phyloP scores from a whole-genome alignment of 2,888 invertebrate species.

The Epistrophe grossulariae region DNA sequence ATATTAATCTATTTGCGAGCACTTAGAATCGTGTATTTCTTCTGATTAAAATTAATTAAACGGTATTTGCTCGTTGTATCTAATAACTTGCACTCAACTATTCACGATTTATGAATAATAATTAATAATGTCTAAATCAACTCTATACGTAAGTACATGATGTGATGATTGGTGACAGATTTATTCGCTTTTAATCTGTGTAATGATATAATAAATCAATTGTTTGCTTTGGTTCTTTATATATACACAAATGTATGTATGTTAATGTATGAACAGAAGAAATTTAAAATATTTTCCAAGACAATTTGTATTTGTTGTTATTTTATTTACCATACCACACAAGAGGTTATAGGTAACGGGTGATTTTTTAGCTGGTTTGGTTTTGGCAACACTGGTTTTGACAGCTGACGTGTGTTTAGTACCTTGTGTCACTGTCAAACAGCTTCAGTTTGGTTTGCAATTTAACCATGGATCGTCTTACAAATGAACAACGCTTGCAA shows the following conservation, averaged over 20 bases:
- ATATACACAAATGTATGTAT: not conserved
- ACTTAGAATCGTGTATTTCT: not conserved
- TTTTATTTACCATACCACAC: not conserved
- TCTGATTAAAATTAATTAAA: not conserved
- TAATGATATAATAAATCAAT: not conserved
- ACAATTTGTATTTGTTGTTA: not conserved
- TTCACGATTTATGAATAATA: constrained; percentile 12
- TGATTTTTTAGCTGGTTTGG: too few species aligned
- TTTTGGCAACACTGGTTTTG: too few species aligned
- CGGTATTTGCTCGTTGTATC: not conserved
- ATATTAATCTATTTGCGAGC: not conserved
- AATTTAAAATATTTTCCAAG: not conserved
- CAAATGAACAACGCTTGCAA: too few species aligned
- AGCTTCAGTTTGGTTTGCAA: too few species aligned
- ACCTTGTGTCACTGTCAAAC: too few species aligned
- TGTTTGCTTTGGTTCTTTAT: not conserved
- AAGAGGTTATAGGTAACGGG: too few species aligned
- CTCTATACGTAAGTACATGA: not conserved
- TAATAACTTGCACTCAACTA: not conserved
- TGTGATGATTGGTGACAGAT: constrained; percentile 4
- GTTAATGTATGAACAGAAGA: not conserved
- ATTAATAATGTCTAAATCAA: not conserved
- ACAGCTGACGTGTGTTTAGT: too few species aligned
- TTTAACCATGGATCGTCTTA: too few species aligned
- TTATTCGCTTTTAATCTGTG: not conserved